Evolutionary conservation across 2,113 vertebrate species (phyloP).

Genomic region (Notarius quadriscutis): DNA sequence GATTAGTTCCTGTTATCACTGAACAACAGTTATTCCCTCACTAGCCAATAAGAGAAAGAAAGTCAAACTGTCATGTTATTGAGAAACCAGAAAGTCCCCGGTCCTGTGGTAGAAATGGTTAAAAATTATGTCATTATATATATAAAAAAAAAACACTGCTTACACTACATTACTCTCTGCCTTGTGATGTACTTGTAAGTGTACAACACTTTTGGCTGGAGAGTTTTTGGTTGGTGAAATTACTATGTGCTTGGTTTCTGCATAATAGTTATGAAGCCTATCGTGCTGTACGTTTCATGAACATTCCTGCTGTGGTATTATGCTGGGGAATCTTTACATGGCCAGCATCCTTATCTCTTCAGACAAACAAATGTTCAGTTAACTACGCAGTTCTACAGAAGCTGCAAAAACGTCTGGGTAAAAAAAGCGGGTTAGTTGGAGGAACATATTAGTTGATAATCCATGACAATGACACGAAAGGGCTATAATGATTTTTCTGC

Average conservation of each 20-base stretch:
- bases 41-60: not conserved
- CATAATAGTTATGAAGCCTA: not conserved
- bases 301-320: not conserved
- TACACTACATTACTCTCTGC: not conserved
- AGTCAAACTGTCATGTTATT: not conserved
- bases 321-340: not conserved
- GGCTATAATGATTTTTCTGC: not conserved
- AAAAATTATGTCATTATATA: not conserved
- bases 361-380: not conserved
- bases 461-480: not conserved
- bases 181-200: not conserved
- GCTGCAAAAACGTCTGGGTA: not conserved
- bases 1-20: not conserved
- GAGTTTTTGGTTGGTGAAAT: not conserved
- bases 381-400: not conserved
- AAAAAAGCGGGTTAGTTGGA: not conserved
- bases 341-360: not conserved
- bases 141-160: not conserved
- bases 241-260: not conserved
- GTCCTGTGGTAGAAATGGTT: not conserved
- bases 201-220: not conserved
- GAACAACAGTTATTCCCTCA: not conserved
- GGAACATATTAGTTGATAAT: not conserved
- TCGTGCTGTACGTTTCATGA: not conserved
- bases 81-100: not conserved